Conservation (phyloP, 37 sponge, comb jelly and placozoan species). For the Mnemiopsis leidyi region DNA sequence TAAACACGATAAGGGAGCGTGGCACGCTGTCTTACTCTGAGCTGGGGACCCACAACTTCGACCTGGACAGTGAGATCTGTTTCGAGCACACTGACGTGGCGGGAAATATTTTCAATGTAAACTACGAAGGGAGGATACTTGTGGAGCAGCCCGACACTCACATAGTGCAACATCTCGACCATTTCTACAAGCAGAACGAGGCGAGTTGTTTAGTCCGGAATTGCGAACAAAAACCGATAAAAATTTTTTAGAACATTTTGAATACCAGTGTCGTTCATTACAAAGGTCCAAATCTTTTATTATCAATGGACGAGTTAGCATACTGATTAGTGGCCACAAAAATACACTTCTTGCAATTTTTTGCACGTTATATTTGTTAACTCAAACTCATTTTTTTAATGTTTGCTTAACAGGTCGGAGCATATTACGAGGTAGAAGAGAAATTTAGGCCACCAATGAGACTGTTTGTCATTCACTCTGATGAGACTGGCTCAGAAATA, state of each 20-base stretch:
- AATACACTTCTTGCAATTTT: no score
- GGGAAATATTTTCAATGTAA: conserved; percentile 61
- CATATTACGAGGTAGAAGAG: conserved; percentile 40
- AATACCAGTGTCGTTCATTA: no score
- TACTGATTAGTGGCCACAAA: no score
- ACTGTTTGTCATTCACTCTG: conserved; percentile 71
- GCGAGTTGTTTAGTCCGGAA: no score
- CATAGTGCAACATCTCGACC: conserved; percentile 47
- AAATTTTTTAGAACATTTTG: no score
- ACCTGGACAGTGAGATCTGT: background rate
- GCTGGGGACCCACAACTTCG: conserved; percentile 19
- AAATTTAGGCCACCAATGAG: conserved; percentile 52
- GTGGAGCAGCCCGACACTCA: conserved; percentile 42
- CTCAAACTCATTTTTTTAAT: no score
- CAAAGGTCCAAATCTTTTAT: no score
- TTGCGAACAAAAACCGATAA: no score
- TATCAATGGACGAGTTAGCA: no score
- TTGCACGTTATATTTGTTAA: no score
- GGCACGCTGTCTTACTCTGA: background rate
- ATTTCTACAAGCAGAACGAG: conserved; percentile 4
- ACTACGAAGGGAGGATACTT: conserved; percentile 7
- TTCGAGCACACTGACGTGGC: conserved; percentile 19
- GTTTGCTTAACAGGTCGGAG: background rate
- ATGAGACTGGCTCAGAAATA: conserved; percentile 69
- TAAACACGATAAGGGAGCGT: background rate